These are phyloP conservation scores for Taenaris catops DNA, from an alignment of 2,888 invertebrate genomes.

Conservation along the genomic window DNA sequence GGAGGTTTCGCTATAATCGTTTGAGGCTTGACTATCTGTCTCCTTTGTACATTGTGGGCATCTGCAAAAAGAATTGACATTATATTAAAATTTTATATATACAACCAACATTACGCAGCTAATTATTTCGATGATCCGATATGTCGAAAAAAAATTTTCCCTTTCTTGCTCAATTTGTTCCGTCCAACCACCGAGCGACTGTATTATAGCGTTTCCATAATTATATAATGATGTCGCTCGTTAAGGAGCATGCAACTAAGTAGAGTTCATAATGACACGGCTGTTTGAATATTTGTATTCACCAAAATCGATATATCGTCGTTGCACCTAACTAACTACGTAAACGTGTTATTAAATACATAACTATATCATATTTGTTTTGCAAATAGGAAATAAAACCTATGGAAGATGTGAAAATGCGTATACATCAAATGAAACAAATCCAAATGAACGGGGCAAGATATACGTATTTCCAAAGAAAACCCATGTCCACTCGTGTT, in stretches of 20 bases:
- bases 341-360: too few species aligned
- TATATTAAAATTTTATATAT: not conserved
- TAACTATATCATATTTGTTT: too few species aligned
- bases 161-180: too few species aligned
- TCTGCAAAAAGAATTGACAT: conserved; percentile 15
- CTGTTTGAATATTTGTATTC: conserved; percentile 5
- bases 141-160: too few species aligned
- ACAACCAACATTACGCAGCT: too few species aligned
- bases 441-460: too few species aligned
- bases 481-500: not conserved
- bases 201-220: conserved; percentile 8
- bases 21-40: conserved; percentile 22
- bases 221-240: conserved; percentile 12
- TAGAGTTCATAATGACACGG: conserved; percentile 11
- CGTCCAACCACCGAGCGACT: too few species aligned
- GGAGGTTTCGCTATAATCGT: conserved; percentile 39
- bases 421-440: too few species aligned
- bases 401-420: not conserved
- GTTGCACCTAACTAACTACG: too few species aligned
- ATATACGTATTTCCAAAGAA: too few species aligned
- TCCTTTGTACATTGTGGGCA: conserved; percentile 17
- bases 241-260: conserved; percentile 13
- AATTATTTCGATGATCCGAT: too few species aligned
- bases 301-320: not conserved
- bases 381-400: too few species aligned